Evolutionary conservation across 2,797 vertebrate genomes (phyloP).

Genomic region (Merluccius polli): DNA sequence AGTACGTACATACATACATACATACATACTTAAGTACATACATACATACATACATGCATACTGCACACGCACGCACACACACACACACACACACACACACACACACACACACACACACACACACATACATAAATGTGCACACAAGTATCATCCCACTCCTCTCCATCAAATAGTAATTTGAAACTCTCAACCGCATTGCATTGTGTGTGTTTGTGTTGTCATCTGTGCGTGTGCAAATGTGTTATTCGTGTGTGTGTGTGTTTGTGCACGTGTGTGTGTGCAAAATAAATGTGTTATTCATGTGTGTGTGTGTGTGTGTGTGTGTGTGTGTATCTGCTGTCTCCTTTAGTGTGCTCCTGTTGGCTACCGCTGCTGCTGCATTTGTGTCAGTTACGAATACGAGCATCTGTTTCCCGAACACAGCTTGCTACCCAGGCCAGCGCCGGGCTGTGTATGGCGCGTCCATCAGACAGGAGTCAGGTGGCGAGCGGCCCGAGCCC

Average conservation of each 20-base stretch:
- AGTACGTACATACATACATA: no score
- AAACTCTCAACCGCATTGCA: not conserved
- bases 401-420: constrained; percentile 54
- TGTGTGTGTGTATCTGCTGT: constrained; percentile 22
- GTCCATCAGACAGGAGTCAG: not conserved
- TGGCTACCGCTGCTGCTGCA: not conserved
- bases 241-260: not conserved
- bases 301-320: constrained; percentile 7
- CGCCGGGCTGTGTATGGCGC: not conserved
- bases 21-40: not conserved
- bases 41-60: not conserved
- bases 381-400: not conserved
- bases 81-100: no score
- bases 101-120: no score
- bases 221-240: not conserved
- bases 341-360: constrained; percentile 29
- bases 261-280: not conserved
- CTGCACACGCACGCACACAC: no score
- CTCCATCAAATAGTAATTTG: not conserved
- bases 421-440: constrained; percentile 33
- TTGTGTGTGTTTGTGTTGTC: constrained; percentile 21
- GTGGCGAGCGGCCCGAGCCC: not conserved
- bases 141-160: not conserved
- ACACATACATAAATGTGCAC: no score
- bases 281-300: not conserved